phyloP scores from a whole-genome alignment of 2,113 vertebrate species.

The Osmerus mordax region DNA sequence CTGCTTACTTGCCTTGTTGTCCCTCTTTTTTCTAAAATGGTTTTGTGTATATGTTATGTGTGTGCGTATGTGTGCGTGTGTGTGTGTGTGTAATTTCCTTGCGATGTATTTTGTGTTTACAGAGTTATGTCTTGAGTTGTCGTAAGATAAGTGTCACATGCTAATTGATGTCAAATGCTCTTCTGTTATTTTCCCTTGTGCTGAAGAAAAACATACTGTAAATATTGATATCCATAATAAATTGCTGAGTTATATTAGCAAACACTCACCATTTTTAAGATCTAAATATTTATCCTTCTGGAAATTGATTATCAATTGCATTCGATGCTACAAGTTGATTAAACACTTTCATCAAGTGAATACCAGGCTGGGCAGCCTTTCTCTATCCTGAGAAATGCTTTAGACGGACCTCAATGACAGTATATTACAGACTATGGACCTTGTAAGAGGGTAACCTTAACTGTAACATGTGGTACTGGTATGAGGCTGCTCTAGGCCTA shows the following conservation, averaged over 20 bases:
- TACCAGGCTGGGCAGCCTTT: too few relatives aligned
- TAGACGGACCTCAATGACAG: too few relatives aligned
- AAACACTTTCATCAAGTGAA: too few relatives aligned
- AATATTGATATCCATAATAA: conserved; percentile 65
- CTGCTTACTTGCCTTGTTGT: background rate
- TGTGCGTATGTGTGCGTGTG: conserved; percentile 55
- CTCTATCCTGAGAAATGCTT: too few relatives aligned
- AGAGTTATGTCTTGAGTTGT: conserved; percentile 21
- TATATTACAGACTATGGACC: background rate
- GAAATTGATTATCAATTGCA: too few relatives aligned
- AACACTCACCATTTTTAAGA: conserved; percentile 9
- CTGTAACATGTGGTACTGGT: background rate
- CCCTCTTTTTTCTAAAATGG: conserved; percentile 35
- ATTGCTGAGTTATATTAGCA: conserved; percentile 62
- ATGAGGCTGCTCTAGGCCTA: conserved; percentile 11
- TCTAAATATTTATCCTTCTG: too few relatives aligned
- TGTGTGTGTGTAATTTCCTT: conserved; percentile 19
- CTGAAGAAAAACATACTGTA: conserved; percentile 38
- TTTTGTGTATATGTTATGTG: conserved; percentile 16
- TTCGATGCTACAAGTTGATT: too few relatives aligned
- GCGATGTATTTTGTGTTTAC: conserved; percentile 39
- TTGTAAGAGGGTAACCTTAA: background rate
- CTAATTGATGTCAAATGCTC: conserved; percentile 35
- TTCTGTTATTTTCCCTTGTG: conserved; percentile 31
- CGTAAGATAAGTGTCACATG: background rate